phyloP scores from a whole-genome alignment of 2,113 vertebrate species.

The Gavialis gangeticus region DNA sequence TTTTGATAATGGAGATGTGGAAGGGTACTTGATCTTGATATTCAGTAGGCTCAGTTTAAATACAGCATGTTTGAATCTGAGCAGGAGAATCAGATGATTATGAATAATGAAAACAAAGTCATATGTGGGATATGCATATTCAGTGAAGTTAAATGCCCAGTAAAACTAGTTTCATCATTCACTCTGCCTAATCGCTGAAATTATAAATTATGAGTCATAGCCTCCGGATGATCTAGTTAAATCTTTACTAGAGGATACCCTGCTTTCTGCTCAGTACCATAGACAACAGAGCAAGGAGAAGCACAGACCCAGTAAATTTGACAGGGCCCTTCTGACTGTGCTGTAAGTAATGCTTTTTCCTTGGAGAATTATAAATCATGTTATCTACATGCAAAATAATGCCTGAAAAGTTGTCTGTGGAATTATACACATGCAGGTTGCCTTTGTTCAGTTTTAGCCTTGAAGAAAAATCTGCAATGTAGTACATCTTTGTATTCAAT shows the following conservation, averaged over 20 bases:
- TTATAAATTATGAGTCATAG: slow-evolving; percentile 69
- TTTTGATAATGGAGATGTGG: background rate
- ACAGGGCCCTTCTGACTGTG: background rate
- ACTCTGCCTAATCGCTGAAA: slow-evolving; percentile 70
- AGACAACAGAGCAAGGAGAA: slow-evolving; percentile 63
- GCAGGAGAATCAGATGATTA: background rate
- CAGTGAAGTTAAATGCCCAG: slow-evolving; percentile 69
- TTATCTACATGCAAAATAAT: background rate
- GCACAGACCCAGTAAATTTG: slow-evolving; percentile 46
- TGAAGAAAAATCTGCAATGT: background rate
- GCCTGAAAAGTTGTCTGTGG: background rate
- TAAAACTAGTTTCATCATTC: slow-evolving; percentile 74
- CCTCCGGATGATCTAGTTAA: slow-evolving; percentile 58
- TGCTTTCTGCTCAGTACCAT: slow-evolving; percentile 52
- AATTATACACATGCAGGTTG: background rate
- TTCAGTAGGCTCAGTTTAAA: background rate
- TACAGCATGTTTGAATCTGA: slow-evolving; percentile 34
- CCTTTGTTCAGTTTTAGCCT: background rate
- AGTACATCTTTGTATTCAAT: background rate
- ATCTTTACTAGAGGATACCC: slow-evolving; percentile 68
- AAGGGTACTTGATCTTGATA: background rate
- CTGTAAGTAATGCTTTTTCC: slow-evolving; percentile 45
- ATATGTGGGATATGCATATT: slow-evolving; percentile 63
- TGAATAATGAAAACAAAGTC: slow-evolving; percentile 54
- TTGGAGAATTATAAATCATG: background rate